Percentiles rank a stretch among this genome's conserved stretches.
These are phyloP conservation scores for Agapetus fuscipes DNA, from an alignment of 2,888 invertebrate genomes.

Conservation along the genomic window DNA sequence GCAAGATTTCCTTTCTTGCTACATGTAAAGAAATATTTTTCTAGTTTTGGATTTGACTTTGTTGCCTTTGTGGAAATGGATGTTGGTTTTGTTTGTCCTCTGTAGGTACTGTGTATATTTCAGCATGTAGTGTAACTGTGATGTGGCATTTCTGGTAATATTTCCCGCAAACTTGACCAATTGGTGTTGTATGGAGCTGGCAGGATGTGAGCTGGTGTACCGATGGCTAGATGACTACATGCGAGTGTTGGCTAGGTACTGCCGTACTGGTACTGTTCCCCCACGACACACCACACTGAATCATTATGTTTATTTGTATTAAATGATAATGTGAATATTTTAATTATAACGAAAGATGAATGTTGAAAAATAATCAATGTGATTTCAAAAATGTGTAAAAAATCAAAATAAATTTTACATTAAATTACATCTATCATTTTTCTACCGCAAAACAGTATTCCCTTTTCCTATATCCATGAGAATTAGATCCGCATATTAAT, in stretches of 20 bases:
- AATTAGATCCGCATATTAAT: too few relatives aligned
- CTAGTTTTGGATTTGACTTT: constrained; percentile 2
- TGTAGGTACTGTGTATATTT: too few relatives aligned
- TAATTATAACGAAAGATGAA: constrained; percentile 54
- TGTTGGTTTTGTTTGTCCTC: too few relatives aligned
- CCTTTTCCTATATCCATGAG: too few relatives aligned
- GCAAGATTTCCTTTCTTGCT: too few relatives aligned
- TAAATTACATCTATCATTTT: too few relatives aligned
- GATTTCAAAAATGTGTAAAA: constrained; percentile 55
- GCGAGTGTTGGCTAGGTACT: constrained; percentile 11
- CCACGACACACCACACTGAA: constrained; percentile 12
- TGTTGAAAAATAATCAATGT: constrained; percentile 44
- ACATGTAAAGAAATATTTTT: constrained; percentile 1
- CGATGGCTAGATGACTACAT: too few relatives aligned
- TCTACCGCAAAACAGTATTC: too few relatives aligned
- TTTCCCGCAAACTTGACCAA: constrained; percentile 20
- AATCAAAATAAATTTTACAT: constrained; percentile 50
- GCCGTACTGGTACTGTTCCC: constrained; percentile 8
- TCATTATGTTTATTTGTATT: constrained; percentile 16
- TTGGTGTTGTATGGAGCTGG: constrained; percentile 21
- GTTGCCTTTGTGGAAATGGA: too few relatives aligned
- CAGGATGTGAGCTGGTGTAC: too few relatives aligned
- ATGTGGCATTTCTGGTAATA: constrained; percentile 20
- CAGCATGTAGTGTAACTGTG: constrained; percentile 15
- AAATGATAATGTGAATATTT: constrained; percentile 49